These are phyloP conservation scores for Tiphia femorata DNA, from an alignment of 2,888 invertebrate genomes.

Conservation along the genomic window DNA sequence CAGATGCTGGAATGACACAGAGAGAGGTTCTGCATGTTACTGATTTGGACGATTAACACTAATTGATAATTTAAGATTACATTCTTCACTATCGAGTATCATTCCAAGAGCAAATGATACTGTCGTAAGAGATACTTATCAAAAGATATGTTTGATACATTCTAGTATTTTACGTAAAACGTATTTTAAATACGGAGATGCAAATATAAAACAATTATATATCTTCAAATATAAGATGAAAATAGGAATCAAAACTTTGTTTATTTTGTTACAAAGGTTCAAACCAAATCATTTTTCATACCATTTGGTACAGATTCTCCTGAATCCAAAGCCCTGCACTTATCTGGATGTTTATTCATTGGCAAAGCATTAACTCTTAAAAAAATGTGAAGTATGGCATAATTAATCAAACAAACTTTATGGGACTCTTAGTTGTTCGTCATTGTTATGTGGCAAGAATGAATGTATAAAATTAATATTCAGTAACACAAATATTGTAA, in stretches of 20 bases:
- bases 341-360: no score
- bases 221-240: conserved; percentile 15
- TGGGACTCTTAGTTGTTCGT: no score
- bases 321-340: no score
- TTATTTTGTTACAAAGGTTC: conserved; percentile 15
- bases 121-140: conserved; percentile 43
- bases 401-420: no score
- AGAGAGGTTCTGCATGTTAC: conserved; percentile 95
- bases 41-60: conserved; percentile 83
- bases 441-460: no score
- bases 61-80: conserved; percentile 32
- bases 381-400: no score
- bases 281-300: no score
- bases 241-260: conserved; percentile 20
- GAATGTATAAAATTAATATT: no score
- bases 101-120: conserved; percentile 44
- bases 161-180: conserved; percentile 56
- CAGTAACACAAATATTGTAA: no score
- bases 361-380: no score
- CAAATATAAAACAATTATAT: conserved; percentile 21
- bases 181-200: conserved; percentile 28
- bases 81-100: conserved; percentile 42
- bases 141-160: conserved; percentile 59
- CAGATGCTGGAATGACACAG: conserved; percentile 86
- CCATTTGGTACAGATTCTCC: no score